These are phyloP conservation scores for Mesodorylaimus sp. DNA, from an alignment of 2,888 invertebrate species.

Conservation along the genomic window DNA sequence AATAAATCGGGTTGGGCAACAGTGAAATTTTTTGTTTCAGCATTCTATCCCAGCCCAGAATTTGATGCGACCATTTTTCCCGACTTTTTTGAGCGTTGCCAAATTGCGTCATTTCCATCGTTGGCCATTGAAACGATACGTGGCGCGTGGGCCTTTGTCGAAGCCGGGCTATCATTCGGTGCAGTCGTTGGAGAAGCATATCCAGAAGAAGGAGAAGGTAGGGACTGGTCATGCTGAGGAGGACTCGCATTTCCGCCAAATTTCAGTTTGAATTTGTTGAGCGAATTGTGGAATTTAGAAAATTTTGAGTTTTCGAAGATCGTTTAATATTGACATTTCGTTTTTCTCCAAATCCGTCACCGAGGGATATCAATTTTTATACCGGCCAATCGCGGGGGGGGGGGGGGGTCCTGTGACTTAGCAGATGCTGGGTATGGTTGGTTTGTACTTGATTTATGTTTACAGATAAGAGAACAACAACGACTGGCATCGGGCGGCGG, in stretches of 20 bases:
- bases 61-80: slow-evolving; percentile 77
- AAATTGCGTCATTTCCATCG: slow-evolving; percentile 80
- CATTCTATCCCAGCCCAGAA: slow-evolving; percentile 96
- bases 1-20: no score
- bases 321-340: no score
- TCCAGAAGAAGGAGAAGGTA: slow-evolving; percentile 73
- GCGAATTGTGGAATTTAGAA: neutral
- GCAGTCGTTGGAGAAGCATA: slow-evolving; percentile 58
- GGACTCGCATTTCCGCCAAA: neutral
- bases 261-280: no score
- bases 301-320: no score
- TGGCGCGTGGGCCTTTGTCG: slow-evolving; percentile 50
- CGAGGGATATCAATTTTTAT: neutral
- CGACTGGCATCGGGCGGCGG: slow-evolving; percentile 88
- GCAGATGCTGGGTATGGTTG: neutral
- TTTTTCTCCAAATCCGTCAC: no score
- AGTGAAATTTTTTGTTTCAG: slow-evolving; percentile 37
- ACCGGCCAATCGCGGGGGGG: neutral
- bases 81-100: slow-evolving; percentile 68
- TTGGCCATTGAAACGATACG: slow-evolving; percentile 64
- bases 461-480: slow-evolving; percentile 68
- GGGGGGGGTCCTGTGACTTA: neutral
- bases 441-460: neutral
- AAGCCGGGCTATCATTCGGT: neutral
- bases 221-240: neutral